Base-by-base conservation (phyloP, 2,888 invertebrate species). In the Priocnemis perturbator region DNA sequence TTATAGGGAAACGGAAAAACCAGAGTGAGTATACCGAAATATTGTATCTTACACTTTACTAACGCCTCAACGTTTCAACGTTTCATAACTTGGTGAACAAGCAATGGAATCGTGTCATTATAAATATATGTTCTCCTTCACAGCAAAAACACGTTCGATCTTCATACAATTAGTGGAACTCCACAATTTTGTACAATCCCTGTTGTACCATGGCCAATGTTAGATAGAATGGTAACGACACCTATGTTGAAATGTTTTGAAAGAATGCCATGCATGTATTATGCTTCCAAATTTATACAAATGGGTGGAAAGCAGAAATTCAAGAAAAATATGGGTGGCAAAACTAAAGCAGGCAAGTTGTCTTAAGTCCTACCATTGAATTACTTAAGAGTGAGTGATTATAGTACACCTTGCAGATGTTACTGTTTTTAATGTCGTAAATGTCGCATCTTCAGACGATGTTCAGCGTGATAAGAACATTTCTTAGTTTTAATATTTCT, bases 191-290 rank as follows among this genome's bases (percentile, higher is more conserved):
- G 63, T 3, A 85, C 75, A n/a, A 64, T 77, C 70, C 73, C 78
- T 0, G 78, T 69, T 67, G 5, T 71, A 7, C 66, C 82, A 5
- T 86, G 86, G 86, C 82, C 83, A 19, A 50, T 62, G n/a, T 56
- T 86, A 26, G 85, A 86, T 62, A 84, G 70, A 69, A 68, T 61
- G 15, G 65, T 83, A n/a, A 55, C 76, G 17, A 84, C 82, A 15
- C 86, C 85, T 19, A 55, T 64, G 37, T 63, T 60, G 0, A 76
- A 66, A 17, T 55, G 9, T 20, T 80, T 75, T 64, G 67, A 79
- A 7, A 77, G 76, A 68, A 82, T 85, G 83, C 85, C 85, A 20
- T 84, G 79, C n/a, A 81, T 81, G 79, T 86, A 81, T 69, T 21
- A 58, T n/a, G 72, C 79, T 9, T 21, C 23, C n/a, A 44, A 62